Base-by-base conservation (phyloP, 2,888 invertebrate species). In the Incurvaria masculella region DNA sequence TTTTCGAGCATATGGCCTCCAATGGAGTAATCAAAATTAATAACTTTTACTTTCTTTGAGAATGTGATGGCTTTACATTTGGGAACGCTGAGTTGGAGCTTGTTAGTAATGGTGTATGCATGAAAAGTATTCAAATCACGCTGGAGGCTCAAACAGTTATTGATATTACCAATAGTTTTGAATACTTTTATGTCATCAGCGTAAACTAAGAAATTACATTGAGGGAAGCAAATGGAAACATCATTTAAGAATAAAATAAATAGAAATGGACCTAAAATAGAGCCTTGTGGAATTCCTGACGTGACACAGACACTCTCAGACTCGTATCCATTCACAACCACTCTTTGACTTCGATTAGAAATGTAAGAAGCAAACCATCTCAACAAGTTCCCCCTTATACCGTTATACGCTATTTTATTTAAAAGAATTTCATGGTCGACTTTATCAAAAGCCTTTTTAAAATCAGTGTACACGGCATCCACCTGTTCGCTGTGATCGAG, bases 261-360 rank as follows among this genome's bases (percentile, higher is more conserved):
- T 3, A 55, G 27, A 19, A 53, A 19, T 18, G 54, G 53, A 5
- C 55, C 55, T 11, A 55, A 18, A 17, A 53, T 52, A 4, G 53
- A 56, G 8, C 57, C 56, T 21, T 57, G 58, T 0, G 53, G 52
- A 5, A 58, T 55, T 4, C 58, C 53, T 8, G 55, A 55, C 1
- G 38, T 47, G 16, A 52, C 49, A 14, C 11, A 4, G 2, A 42
- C n/a, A 19, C 11, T 10, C 3, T 45, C 19, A 14, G 53, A 56
- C 17, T 38, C 11, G 11, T 16, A 48, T 4, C 52, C 52, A 20
- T 53, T 49, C 0, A 56, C 39, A 1, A 45, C 50, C 11, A 58
- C 54, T 19, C 42, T 53, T 39, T 57, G 57, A 1, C 40, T 47
- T 18, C 55, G 26, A 40, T 54, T 51, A 2, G 23, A 16, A 8